A percentile compares a stretch with the other conserved stretches of the same genome.
These are phyloP conservation scores for Sarcophaga rosellei DNA, from an alignment of 2,888 invertebrate genomes.

Conservation along the genomic window DNA sequence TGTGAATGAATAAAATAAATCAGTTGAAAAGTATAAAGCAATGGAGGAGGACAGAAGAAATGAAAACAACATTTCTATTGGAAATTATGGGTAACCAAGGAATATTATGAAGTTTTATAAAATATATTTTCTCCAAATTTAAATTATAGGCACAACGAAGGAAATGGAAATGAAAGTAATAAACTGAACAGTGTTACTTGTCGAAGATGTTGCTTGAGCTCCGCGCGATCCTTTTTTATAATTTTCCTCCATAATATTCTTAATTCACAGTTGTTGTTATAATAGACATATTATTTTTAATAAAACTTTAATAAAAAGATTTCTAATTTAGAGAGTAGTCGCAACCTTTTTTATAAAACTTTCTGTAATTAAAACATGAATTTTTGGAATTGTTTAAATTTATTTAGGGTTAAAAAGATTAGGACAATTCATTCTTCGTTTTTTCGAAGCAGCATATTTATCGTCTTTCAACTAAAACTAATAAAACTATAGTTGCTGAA, in stretches of 20 bases:
- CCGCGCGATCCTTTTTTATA: constrained; percentile 13
- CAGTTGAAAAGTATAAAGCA: constrained; percentile 23
- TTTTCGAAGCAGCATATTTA: no score
- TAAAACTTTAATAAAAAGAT: no score
- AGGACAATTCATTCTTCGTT: no score
- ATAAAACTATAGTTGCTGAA: no score
- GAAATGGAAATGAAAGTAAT: background rate
- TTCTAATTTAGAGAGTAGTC: no score
- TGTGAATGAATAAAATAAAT: constrained; percentile 5
- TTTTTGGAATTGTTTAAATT: no score
- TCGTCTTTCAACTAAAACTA: no score
- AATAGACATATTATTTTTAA: background rate
- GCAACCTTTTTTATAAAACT: no score
- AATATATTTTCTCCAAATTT: background rate
- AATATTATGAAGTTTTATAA: background rate
- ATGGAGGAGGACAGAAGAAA: constrained; percentile 55
- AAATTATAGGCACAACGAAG: constrained; percentile 3
- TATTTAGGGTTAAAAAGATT: no score
- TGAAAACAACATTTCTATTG: constrained; percentile 44
- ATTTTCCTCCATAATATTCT: constrained; percentile 52
- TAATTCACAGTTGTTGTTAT: constrained; percentile 53
- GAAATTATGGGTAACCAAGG: constrained; percentile 42
- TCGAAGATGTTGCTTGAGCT: constrained; percentile 26
- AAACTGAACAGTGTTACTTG: background rate
- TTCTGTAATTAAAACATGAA: no score